Conservation (phyloP, 2,888 invertebrate genomes). For the Galerucella pusilla region DNA sequence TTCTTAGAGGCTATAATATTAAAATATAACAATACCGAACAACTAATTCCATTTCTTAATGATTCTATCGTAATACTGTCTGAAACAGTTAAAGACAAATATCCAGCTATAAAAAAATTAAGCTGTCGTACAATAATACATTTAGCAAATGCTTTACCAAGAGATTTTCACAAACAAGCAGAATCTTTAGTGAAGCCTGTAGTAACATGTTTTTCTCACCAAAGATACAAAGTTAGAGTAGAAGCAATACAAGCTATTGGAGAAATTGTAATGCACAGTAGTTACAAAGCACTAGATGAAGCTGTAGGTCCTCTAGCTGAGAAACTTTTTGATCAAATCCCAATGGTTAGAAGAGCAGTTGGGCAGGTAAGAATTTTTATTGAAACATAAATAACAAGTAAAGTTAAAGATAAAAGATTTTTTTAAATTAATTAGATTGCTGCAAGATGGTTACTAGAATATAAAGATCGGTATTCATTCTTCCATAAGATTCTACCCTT, state of each 20-base stretch:
- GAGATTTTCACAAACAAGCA: slow-evolving; percentile 80
- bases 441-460: slow-evolving; percentile 80
- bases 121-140: slow-evolving; percentile 78
- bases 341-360: slow-evolving; percentile 81
- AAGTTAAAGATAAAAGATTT: not conserved
- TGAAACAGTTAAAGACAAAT: slow-evolving; percentile 80
- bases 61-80: slow-evolving; percentile 80
- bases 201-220: slow-evolving; percentile 79
- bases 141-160: slow-evolving; percentile 72
- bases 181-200: slow-evolving; percentile 81
- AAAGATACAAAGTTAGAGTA: slow-evolving; percentile 83
- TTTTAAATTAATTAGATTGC: slow-evolving; percentile 65
- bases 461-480: slow-evolving; percentile 89
- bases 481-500: slow-evolving; percentile 88
- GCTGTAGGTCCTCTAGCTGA: slow-evolving; percentile 86
- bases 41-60: slow-evolving; percentile 76
- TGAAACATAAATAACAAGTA: not conserved
- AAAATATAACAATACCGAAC: slow-evolving; percentile 66
- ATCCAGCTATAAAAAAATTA: slow-evolving; percentile 79
- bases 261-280: slow-evolving; percentile 71
- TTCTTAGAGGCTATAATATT: slow-evolving; percentile 74
- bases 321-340: slow-evolving; percentile 86
- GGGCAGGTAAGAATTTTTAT: slow-evolving; percentile 65
- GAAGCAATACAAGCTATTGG: slow-evolving; percentile 79
- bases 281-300: slow-evolving; percentile 67